Evolutionary conservation across 2,888 invertebrate genomes (phyloP), one percentile per base, ranked within the genome.

Genomic region (Sisyra nigra): DNA sequence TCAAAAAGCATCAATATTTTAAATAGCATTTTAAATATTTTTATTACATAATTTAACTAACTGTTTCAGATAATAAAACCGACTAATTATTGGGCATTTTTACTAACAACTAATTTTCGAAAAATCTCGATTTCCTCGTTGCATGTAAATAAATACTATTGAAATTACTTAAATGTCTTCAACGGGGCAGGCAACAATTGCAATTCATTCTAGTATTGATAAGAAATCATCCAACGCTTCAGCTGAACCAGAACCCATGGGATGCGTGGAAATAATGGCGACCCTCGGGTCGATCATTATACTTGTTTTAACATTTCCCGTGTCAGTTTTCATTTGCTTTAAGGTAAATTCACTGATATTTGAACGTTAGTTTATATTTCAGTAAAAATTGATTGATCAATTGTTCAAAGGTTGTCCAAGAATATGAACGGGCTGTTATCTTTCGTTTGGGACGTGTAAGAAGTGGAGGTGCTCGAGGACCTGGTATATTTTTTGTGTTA

Each of bases 401-500:
- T 46, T 14, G 46, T 47, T 55, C 56, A 6, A 50, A 79, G 77
- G 83, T 86, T 5, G 85, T 86, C 0, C 82, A 85, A 55, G 88
- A 88, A 58, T 88, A 86, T 56, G 87, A 88, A 59, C 68, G 91
- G 54, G 83, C 85, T 2, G 88, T 91, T 1, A 89, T 92, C 55
- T 92, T 92, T 62, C 75, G 89, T 14, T 68, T 91, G 52, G 91
- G 89, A 30, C 71, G 89, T 41, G 57, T 91, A 35, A 66, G 71
- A 44, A 71, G 73, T 49, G 85, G 85, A 2, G 84, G 83, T 3
- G 81, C 84, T 2, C 68, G 83, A 50, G 87, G 89, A 0, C 80
- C 86, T n/a, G 91, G 91, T 1, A 77, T 92, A 48, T 94, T 94
- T 63, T 93, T 94, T 62, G 79, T 94, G 7, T 68, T 96, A 47